These are phyloP conservation scores for Strix uralensis DNA, from an alignment of 2,113 vertebrate genomes.

Conservation along the genomic window DNA sequence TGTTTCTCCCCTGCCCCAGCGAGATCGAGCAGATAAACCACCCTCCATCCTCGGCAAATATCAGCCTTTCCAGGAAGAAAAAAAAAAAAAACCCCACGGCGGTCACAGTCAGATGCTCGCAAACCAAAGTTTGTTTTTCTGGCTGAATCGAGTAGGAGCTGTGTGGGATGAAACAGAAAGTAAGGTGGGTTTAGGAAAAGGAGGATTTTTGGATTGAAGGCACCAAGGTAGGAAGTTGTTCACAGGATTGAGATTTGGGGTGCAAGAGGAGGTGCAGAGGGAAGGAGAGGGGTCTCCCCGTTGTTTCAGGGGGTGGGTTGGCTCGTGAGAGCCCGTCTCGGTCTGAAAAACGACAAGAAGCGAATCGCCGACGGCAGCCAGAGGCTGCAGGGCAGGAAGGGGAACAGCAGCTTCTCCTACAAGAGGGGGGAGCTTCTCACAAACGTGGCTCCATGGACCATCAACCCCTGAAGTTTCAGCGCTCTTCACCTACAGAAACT, in stretches of 20 bases:
- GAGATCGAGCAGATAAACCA: neutral
- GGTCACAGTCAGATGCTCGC: neutral
- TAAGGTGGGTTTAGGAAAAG: neutral
- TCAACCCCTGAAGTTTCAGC: neutral
- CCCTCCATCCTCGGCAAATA: neutral
- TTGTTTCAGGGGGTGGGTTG: neutral
- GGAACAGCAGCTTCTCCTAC: neutral
- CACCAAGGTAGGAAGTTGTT: rapidly evolving
- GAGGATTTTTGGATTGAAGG: neutral
- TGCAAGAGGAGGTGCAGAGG: neutral
- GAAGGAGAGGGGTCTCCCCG: too few relatives aligned
- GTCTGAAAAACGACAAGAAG: neutral
- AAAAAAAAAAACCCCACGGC: neutral
- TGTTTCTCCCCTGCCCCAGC: neutral
- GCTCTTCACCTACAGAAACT: neutral
- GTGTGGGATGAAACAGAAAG: neutral
- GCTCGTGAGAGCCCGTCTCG: neutral
- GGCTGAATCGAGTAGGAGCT: neutral
- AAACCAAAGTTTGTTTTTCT: neutral
- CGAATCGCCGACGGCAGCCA: rapidly evolving
- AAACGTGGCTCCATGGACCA: rapidly evolving
- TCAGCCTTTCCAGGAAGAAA: neutral
- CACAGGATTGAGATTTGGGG: neutral
- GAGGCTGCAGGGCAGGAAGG: too few relatives aligned
- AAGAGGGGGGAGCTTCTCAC: neutral